Percentiles rank a stretch among this genome's conserved stretches.
Evolutionary conservation across 1,140 invertebrate genomes (phyloP).

Genomic region (Drosophila mauritiana): DNA sequence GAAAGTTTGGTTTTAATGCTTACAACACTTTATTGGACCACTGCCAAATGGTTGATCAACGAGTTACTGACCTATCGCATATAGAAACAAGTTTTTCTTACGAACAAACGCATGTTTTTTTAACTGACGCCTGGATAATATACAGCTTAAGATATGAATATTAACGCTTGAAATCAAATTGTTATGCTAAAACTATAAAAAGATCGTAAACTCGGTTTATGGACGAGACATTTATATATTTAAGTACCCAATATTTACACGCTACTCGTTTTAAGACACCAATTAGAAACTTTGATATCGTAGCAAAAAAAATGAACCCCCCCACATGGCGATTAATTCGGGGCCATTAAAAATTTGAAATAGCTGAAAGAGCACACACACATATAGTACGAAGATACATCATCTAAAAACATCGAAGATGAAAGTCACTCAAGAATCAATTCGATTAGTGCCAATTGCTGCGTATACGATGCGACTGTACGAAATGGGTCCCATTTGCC

Average conservation of each 20-base stretch:
- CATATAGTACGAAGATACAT: neutral
- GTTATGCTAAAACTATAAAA: neutral
- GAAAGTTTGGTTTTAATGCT: slow-evolving; percentile 19
- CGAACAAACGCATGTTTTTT: neutral
- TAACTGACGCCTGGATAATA: neutral
- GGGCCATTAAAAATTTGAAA: slow-evolving; percentile 19
- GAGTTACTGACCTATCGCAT: slow-evolving; percentile 5
- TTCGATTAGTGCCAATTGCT: slow-evolving; percentile 42
- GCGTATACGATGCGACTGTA: slow-evolving; percentile 27
- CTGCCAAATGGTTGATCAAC: neutral
- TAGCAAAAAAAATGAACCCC: neutral
- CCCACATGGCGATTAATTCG: slow-evolving; percentile 25
- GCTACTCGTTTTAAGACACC: slow-evolving; percentile 21
- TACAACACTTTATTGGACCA: slow-evolving; percentile 3
- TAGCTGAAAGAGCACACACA: slow-evolving; percentile 2
- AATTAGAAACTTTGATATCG: slow-evolving; percentile 31
- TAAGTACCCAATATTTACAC: slow-evolving; percentile 26
- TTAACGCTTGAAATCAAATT: neutral
- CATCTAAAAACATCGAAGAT: slow-evolving; percentile 5
- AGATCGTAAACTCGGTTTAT: slow-evolving; percentile 5
- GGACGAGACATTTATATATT: slow-evolving; percentile 20
- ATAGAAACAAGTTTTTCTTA: neutral
- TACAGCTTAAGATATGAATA: neutral
- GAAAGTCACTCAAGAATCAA: slow-evolving; percentile 34
- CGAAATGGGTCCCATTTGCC: slow-evolving; percentile 27